Base-by-base conservation (phyloP, 2,113 vertebrate genomes). In the Cephalopholis sonnerati region DNA sequence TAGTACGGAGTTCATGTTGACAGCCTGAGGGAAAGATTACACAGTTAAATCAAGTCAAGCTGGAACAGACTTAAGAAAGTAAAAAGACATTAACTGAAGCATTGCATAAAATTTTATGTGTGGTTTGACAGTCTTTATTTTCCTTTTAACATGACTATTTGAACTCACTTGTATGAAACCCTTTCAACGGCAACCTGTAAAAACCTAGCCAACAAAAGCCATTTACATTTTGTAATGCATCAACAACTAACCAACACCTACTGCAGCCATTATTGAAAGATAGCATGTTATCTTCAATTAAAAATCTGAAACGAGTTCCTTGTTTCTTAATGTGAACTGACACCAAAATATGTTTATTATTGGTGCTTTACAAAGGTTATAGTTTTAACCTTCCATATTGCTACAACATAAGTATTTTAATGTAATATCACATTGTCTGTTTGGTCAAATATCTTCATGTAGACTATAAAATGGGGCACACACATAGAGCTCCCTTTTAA, bases 1-100 rank as follows among this genome's bases (percentile, higher is more conserved):
- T 1, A 84, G 78, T 53, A 95, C 77, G 2, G 92, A 87, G 74
- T 83, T 93, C 95, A 96, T 96, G 87, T 63, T 90, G 83, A 65
- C 44, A 4, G 50, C 85, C 89, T 93, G 24, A 57, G 17, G 63
- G 20, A 22, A 76, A 57, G 16, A 77, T 8, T 8, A 2, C 17
- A 62, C 3, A 11, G 13, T 68, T 61, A 53, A 63, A 79, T 51
- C 4, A 39, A 16, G 48, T 67, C 15, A 76, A 15, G 48, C 3
- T 53, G n/a, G 7, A 15, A 55, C 48, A 74, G 2, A 29, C 16
- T 15, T 20, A 10, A 70, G 0, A 59, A 75, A 17, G 41, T 20
- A 62, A n/a, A 29, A 48, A 20, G 1, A 25, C 7, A 53, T 29
- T 2, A 17, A 66, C 1, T 39, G 3, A 25, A 24, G 13, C n/a